Evolutionary conservation across 37 sponge, comb jelly and placozoan species (phyloP).

Genomic region (Geodia barretti): DNA sequence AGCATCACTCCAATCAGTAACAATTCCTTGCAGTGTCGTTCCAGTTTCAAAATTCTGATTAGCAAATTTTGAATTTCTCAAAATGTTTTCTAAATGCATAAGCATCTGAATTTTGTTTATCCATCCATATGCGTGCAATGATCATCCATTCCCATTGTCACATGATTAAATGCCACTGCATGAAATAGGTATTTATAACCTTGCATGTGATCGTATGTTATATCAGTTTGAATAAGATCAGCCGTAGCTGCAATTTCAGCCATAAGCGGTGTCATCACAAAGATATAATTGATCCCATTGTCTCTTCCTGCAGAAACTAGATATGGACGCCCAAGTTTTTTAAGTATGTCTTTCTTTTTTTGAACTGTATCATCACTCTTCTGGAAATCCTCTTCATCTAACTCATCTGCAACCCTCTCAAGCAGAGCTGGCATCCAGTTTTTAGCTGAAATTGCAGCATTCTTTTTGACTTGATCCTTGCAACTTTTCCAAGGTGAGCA

Average conservation of each 20-base stretch:
- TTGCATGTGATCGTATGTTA: slow-evolving; percentile 26
- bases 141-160: slow-evolving; percentile 34
- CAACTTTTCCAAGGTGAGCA: slow-evolving; percentile 21
- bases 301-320: slow-evolving; percentile 32
- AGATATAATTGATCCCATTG: slow-evolving; percentile 22
- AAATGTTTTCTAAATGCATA: slow-evolving; percentile 34
- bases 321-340: slow-evolving; percentile 26
- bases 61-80: slow-evolving; percentile 1
- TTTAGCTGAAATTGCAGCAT: neutral
- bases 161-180: slow-evolving; percentile 28
- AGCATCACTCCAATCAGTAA: slow-evolving; percentile 28
- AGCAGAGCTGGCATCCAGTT: neutral
- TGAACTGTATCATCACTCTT: slow-evolving; percentile 1
- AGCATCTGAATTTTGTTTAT: slow-evolving; percentile 21
- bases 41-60: slow-evolving; percentile 1
- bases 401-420: slow-evolving; percentile 11
- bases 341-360: neutral
- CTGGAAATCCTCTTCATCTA: slow-evolving; percentile 25
- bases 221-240: slow-evolving; percentile 35
- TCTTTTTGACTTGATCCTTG: slow-evolving; percentile 8
- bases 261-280: slow-evolving; percentile 19
- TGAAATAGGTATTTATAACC: slow-evolving; percentile 23
- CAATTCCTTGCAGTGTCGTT: slow-evolving; percentile 3
- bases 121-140: slow-evolving; percentile 9
- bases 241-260: neutral